A percentile compares a stretch with the other conserved stretches of the same genome.
phyloP scores from a whole-genome alignment of 2,113 vertebrate species.

The Ahaetulla prasina region DNA sequence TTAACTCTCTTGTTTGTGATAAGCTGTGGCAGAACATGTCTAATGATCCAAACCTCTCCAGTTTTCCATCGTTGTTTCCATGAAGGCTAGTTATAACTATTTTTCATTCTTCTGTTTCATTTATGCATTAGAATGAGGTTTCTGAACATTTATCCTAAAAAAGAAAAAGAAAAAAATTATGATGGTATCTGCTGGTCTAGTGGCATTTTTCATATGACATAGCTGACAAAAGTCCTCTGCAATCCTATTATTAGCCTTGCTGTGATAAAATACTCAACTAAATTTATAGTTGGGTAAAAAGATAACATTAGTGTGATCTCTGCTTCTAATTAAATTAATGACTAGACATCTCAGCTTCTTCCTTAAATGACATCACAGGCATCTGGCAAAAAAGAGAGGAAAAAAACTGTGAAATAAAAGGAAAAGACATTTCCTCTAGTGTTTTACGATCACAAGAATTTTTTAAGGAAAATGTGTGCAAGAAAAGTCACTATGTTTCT shows the following conservation, averaged over 20 bases:
- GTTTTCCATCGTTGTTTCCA: neutral
- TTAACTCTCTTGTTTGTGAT: neutral
- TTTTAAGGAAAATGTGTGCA: neutral
- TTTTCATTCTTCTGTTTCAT: neutral
- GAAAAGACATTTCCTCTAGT: neutral
- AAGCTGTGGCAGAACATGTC: neutral
- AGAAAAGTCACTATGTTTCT: neutral
- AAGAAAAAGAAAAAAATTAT: neutral
- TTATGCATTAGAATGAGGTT: neutral
- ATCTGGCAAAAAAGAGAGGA: neutral
- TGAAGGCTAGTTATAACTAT: neutral
- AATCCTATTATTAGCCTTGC: neutral
- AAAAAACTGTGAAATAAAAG: neutral
- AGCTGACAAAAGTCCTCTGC: neutral
- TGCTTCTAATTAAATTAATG: slow-evolving; percentile 8
- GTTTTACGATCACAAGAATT: neutral
- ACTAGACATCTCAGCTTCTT: neutral
- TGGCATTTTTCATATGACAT: neutral
- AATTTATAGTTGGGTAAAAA: slow-evolving; percentile 17
- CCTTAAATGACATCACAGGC: neutral
- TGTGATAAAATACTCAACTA: slow-evolving; percentile 15
- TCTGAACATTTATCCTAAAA: neutral
- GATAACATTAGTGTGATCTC: slow-evolving; percentile 7
- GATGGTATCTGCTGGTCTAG: neutral
- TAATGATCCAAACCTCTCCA: neutral